Percentiles rank a stretch among this genome's conserved stretches.
These are phyloP conservation scores for Pongo abelii DNA, from an alignment of 2,113 vertebrate genomes.

Conservation along the genomic window DNA sequence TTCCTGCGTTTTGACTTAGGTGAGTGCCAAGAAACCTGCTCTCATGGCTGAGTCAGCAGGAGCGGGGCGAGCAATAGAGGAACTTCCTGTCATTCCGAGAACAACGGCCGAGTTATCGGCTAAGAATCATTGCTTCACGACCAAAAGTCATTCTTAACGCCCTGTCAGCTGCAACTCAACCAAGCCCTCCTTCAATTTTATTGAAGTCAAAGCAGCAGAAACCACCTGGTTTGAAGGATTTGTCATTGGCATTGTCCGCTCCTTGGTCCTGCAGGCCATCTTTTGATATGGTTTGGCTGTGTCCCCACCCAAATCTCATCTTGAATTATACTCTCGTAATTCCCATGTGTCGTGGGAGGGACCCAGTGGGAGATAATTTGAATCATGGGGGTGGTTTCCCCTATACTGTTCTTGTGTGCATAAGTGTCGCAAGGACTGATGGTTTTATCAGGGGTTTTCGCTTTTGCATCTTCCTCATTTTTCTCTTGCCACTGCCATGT, in stretches of 20 bases:
- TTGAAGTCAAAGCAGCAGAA: neutral
- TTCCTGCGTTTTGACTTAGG: neutral
- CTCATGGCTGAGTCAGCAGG: neutral
- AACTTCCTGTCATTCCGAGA: accelerated
- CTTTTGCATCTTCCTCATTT: too few species aligned
- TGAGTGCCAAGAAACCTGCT: neutral
- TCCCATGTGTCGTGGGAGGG: too few species aligned
- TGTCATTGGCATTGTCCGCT: neutral
- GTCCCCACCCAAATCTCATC: too few species aligned
- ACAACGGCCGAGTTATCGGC: too few species aligned
- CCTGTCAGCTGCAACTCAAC: neutral
- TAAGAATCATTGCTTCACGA: neutral
- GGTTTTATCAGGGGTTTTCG: too few species aligned
- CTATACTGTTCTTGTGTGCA: too few species aligned
- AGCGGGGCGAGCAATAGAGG: neutral
- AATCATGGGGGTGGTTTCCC: too few species aligned
- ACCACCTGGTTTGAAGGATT: neutral
- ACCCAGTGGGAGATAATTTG: too few species aligned
- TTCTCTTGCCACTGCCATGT: too few species aligned
- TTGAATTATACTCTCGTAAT: too few species aligned
- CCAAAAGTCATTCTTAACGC: neutral
- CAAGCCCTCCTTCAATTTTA: neutral
- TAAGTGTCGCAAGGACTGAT: too few species aligned
- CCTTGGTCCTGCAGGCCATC: neutral
- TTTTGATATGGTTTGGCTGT: too few species aligned